Evolutionary conservation across 2,113 vertebrate genomes (phyloP).

Genomic region (Nansenia antarctica): DNA sequence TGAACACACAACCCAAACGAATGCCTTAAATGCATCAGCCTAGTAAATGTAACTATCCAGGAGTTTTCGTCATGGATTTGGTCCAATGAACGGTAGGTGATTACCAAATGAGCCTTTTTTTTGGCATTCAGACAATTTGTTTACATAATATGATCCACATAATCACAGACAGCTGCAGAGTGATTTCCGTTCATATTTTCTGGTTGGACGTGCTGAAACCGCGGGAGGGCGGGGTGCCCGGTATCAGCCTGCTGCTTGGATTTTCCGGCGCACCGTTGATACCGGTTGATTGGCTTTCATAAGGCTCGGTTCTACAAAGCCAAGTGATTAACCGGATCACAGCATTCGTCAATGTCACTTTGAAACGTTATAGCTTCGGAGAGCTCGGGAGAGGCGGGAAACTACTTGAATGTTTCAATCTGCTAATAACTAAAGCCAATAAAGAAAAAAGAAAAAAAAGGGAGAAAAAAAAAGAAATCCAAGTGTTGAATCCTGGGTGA

Average conservation of each 20-base stretch:
- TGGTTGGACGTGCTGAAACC: slow-evolving; percentile 2
- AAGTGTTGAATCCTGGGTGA: background rate
- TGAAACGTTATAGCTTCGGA: background rate
- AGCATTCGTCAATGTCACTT: slow-evolving; percentile 3
- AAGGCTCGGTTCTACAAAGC: background rate
- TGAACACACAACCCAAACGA: background rate
- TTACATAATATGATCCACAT: slow-evolving; percentile 21
- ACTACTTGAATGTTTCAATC: background rate
- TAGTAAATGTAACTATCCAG: background rate
- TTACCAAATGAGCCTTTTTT: too few relatives aligned
- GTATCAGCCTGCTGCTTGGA: background rate
- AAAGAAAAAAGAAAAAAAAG: too few relatives aligned
- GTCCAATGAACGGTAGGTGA: slow-evolving; percentile 7
- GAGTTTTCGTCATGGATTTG: background rate
- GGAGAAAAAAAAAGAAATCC: too few relatives aligned
- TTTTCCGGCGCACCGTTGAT: background rate
- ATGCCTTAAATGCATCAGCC: too few relatives aligned
- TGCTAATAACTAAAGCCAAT: background rate
- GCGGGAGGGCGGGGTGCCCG: background rate
- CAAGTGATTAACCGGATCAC: slow-evolving; percentile 19
- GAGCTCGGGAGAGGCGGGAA: background rate
- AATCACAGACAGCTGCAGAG: slow-evolving; percentile 17
- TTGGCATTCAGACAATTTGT: too few relatives aligned
- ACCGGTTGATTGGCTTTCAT: background rate
- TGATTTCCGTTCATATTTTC: slow-evolving; percentile 9